These are phyloP conservation scores for Rhingia campestris DNA, from an alignment of 2,888 invertebrate species.

Conservation along the genomic window DNA sequence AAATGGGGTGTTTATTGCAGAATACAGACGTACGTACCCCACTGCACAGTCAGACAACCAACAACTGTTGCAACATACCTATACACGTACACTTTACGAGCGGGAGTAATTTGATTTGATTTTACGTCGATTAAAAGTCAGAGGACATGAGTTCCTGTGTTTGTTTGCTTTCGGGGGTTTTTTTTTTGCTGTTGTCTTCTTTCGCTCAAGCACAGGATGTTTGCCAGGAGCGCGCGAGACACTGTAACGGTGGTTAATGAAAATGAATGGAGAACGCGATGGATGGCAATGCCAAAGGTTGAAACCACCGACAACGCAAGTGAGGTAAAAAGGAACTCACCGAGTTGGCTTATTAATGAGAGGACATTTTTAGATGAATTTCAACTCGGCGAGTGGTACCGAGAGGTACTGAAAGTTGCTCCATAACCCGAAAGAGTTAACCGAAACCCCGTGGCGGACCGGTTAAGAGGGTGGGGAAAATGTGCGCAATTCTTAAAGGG, in stretches of 20 bases:
- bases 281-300: constrained; percentile 5
- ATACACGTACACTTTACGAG: constrained; percentile 15
- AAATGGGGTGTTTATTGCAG: constrained; percentile 70
- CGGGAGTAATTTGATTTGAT: constrained; percentile 73
- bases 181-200: background rate
- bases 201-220: constrained; percentile 63
- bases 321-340: constrained; percentile 15
- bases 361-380: constrained; percentile 74
- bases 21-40: constrained; percentile 13
- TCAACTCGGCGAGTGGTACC: constrained; percentile 66
- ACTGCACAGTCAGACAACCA: constrained; percentile 36
- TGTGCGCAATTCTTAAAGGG: constrained; percentile 49
- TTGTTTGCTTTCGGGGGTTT: constrained; percentile 25
- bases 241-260: constrained; percentile 66
- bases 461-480: constrained; percentile 9
- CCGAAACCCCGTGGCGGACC: constrained; percentile 12
- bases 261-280: constrained; percentile 61
- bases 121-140: constrained; percentile 73
- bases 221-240: constrained; percentile 59
- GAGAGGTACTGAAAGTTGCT: constrained; percentile 65
- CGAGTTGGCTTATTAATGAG: constrained; percentile 73
- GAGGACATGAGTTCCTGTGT: constrained; percentile 70
- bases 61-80: constrained; percentile 62
- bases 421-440: constrained; percentile 46
- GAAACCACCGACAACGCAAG: constrained; percentile 35